Base-by-base conservation (phyloP, 1,140 invertebrate genomes). In the Rhyzopertha dominica region DNA sequence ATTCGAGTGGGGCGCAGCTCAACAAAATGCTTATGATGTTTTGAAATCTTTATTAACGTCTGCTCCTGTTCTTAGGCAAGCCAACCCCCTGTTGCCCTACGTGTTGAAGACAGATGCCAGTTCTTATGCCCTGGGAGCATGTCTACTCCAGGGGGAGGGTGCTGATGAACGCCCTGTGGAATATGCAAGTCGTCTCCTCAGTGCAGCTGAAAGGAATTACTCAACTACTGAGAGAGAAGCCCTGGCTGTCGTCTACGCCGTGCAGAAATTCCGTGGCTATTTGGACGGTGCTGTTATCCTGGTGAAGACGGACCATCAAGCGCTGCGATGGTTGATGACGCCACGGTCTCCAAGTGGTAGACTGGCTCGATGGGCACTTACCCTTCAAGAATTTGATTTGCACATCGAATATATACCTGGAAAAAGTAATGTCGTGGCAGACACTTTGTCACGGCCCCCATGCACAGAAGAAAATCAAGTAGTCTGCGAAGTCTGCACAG, bases 291-390 rank as follows among this genome's bases (percentile, higher is more conserved):
- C 4, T 29, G 19, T n/a, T n/a, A 16, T 44, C n/a, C n/a, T 40
- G 28, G 8, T 44, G 44, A n/a, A 43, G 32, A 36, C 71, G 0
- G 73, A 80, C 49, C 74, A 78, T 46, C 69, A 71, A 52, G 55
- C 71, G 0, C 45, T 78, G 3, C 57, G 53, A 31, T 77, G 71
- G 69, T 48, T 78, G 0, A 56, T 66, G 24, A 41, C 22, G 1
- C 46, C 71, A 0, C 74, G 71, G 52, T 48, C 54, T 4, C 55
- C 56, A n/a, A 51, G 43, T 1, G 51, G 56, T 9, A 28, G 52
- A 20, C 31, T 61, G 3, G 52, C 57, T 3, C 18, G 59, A 22
- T 62, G 62, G 61, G 51, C 54, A 9, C 32, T 58, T 3, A 4
- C 13, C 20, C 7, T 56, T 0, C 38, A 47, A 18, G 22, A 13